Evolutionary conservation across 2,113 vertebrate genomes (phyloP).

Genomic region (Mormyrus lacerda): DNA sequence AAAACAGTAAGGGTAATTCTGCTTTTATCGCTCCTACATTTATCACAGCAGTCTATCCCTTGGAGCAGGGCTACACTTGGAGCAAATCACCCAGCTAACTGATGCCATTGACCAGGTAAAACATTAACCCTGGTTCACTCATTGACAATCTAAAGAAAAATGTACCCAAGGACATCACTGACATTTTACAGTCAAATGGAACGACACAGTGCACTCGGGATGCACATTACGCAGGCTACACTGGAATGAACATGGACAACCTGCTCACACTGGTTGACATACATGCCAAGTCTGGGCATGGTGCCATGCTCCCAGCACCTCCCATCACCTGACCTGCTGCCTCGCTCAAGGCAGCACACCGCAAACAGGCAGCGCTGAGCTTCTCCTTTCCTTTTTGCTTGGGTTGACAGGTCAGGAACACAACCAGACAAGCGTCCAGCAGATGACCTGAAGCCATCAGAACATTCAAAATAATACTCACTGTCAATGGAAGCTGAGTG

Average conservation of each 20-base stretch:
- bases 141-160: constrained; percentile 2
- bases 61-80: constrained; percentile 16
- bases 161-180: not conserved
- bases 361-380: not conserved
- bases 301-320: not conserved
- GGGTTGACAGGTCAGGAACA: not conserved
- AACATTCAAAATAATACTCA: not conserved
- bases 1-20: constrained; percentile 24
- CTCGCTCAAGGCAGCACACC: not conserved
- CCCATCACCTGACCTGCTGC: not conserved
- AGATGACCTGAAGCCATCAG: not conserved
- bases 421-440: not conserved
- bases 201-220: not conserved
- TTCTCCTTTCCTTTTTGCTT: not conserved
- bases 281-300: not conserved
- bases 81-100: constrained; percentile 25
- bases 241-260: not conserved
- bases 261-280: not conserved
- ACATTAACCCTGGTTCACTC: constrained; percentile 9
- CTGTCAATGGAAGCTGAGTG: not conserved
- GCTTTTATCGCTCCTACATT: constrained; percentile 40
- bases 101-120: constrained; percentile 20
- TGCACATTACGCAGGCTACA: not conserved
- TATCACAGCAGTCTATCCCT: constrained; percentile 21
- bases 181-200: not conserved